Percentiles rank a stretch among this genome's conserved stretches.
These are phyloP conservation scores for Sceloporus tristichus DNA, from an alignment of 2,113 vertebrate species.

Conservation along the genomic window DNA sequence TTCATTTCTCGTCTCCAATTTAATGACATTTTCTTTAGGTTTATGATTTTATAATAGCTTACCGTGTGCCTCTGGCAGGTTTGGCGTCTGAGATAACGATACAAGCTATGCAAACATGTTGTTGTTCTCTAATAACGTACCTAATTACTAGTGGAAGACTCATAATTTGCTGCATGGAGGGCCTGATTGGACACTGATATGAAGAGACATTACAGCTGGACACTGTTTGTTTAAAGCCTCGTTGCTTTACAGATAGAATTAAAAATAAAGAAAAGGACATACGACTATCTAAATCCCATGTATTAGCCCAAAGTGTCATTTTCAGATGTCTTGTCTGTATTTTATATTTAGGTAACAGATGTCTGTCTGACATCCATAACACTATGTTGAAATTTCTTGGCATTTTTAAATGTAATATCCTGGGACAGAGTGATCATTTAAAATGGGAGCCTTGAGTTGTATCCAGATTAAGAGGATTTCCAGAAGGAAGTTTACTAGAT, in stretches of 20 bases:
- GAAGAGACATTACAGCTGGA: constrained; percentile 53
- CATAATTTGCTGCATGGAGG: constrained; percentile 52
- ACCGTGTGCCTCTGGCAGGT: constrained; percentile 21
- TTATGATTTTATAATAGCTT: constrained; percentile 32
- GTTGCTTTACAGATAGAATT: constrained; percentile 53
- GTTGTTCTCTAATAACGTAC: constrained; percentile 45
- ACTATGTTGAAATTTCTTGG: background rate
- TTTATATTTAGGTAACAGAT: constrained; percentile 66
- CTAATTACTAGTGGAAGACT: constrained; percentile 55
- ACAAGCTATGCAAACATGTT: constrained; percentile 39
- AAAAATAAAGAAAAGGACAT: constrained; percentile 28
- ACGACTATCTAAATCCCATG: constrained; percentile 32
- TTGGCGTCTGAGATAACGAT: constrained; percentile 24
- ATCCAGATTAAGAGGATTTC: background rate
- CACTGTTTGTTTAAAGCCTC: constrained; percentile 60
- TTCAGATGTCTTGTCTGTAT: constrained; percentile 58
- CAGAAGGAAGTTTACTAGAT: background rate
- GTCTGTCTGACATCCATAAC: constrained; percentile 51
- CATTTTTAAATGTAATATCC: background rate
- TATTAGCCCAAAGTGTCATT: constrained; percentile 49
- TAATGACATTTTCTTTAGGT: constrained; percentile 37
- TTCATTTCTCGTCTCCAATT: constrained; percentile 12
- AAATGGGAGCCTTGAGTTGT: too few species aligned
- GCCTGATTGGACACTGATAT: constrained; percentile 63
- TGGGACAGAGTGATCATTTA: background rate